A percentile compares a stretch with the other conserved stretches of the same genome.
phyloP scores from a whole-genome alignment of 2,888 invertebrate genomes.

The Ornithoptera priamus region DNA sequence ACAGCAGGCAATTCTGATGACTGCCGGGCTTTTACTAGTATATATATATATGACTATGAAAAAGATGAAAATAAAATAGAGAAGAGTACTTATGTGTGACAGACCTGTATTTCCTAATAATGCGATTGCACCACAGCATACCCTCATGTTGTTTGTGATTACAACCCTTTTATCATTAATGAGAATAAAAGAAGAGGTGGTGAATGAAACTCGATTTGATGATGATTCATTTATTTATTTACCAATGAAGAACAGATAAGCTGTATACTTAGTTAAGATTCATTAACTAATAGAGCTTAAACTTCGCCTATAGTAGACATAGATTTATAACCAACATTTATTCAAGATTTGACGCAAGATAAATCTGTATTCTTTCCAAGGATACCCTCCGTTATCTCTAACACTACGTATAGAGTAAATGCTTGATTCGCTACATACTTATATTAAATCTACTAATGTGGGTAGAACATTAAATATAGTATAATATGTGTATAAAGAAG shows the following conservation, averaged over 20 bases:
- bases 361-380: slow-evolving; percentile 45
- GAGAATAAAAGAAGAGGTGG: background rate
- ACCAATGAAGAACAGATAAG: slow-evolving; percentile 71
- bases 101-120: no score
- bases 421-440: slow-evolving; percentile 29
- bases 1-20: no score
- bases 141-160: no score
- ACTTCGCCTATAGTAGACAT: slow-evolving; percentile 51
- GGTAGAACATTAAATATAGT: slow-evolving; percentile 18
- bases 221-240: slow-evolving; percentile 74
- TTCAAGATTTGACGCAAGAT: slow-evolving; percentile 72
- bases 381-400: slow-evolving; percentile 29
- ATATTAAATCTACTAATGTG: slow-evolving; percentile 21
- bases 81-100: no score
- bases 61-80: no score
- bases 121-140: no score
- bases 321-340: slow-evolving; percentile 38
- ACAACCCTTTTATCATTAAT: background rate
- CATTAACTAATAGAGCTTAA: slow-evolving; percentile 60
- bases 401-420: slow-evolving; percentile 30
- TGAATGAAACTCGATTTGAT: slow-evolving; percentile 65
- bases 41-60: no score
- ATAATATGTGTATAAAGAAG: slow-evolving; percentile 23
- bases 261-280: slow-evolving; percentile 69
- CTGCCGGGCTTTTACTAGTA: no score